These are phyloP conservation scores for Anastrepha obliqua DNA, from an alignment of 1,140 invertebrate species.

Conservation along the genomic window DNA sequence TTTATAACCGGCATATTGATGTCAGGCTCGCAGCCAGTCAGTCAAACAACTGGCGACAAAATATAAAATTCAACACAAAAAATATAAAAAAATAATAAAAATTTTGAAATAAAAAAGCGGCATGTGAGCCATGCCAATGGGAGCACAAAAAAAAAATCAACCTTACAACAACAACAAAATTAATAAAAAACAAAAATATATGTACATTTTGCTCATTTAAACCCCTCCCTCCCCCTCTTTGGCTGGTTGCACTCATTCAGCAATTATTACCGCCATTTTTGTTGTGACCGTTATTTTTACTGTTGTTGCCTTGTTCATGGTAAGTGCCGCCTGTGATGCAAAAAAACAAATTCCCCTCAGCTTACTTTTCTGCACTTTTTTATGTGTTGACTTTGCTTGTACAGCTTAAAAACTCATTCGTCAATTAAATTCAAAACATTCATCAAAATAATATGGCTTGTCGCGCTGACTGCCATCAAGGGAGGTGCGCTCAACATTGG, in stretches of 20 bases:
- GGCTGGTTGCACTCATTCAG: slow-evolving; percentile 27
- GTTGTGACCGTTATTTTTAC: slow-evolving; percentile 29
- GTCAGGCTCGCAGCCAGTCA: slow-evolving; percentile 7
- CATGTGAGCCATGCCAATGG: neutral
- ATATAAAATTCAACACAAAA: neutral
- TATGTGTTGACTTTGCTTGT: neutral
- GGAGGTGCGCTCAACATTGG: neutral
- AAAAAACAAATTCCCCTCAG: neutral
- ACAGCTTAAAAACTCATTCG: slow-evolving; percentile 71
- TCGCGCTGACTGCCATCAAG: neutral
- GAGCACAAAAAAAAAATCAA: neutral
- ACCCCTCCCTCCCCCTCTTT: neutral
- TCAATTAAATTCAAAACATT: slow-evolving; percentile 74
- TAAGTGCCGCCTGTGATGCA: neutral
- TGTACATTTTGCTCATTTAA: no score
- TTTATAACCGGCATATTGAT: slow-evolving; percentile 50
- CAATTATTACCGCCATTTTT: slow-evolving; percentile 25
- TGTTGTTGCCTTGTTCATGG: neutral
- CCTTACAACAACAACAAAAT: neutral
- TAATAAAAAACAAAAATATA: slow-evolving; percentile 9
- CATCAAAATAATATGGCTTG: slow-evolving; percentile 68
- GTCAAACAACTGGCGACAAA: slow-evolving; percentile 31
- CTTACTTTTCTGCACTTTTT: neutral
- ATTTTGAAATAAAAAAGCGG: neutral
- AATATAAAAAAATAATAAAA: neutral